A percentile compares a stretch with the other conserved stretches of the same genome.
These are phyloP conservation scores for Candidula unifasciata DNA, from an alignment of 2,888 invertebrate species.

Conservation along the genomic window DNA sequence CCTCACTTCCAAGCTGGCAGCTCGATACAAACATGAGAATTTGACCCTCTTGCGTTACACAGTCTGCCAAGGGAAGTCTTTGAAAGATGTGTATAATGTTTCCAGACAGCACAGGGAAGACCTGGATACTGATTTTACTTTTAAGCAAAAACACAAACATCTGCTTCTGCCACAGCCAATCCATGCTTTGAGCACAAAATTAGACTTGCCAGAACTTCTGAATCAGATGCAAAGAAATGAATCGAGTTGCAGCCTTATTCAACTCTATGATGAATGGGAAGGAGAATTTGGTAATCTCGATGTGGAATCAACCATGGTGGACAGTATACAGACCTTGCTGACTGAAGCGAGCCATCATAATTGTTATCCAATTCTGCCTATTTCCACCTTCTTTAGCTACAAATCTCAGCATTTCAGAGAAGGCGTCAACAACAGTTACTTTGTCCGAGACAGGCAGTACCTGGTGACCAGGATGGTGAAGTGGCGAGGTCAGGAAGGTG, in stretches of 20 bases:
- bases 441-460: slow-evolving; percentile 56
- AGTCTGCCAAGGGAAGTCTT: slow-evolving; percentile 52
- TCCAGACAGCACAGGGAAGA: slow-evolving; percentile 52
- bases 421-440: slow-evolving; percentile 54
- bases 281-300: slow-evolving; percentile 54
- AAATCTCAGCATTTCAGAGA: slow-evolving; percentile 54
- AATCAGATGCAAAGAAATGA: slow-evolving; percentile 46
- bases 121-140: slow-evolving; percentile 40
- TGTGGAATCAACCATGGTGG: slow-evolving; percentile 47
- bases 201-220: slow-evolving; percentile 41
- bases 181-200: slow-evolving; percentile 43
- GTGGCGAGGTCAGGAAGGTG: slow-evolving; percentile 57
- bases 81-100: slow-evolving; percentile 53
- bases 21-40: slow-evolving; percentile 32
- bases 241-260: slow-evolving; percentile 53
- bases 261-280: slow-evolving; percentile 57
- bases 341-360: slow-evolving; percentile 39
- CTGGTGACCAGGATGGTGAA: slow-evolving; percentile 56
- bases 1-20: slow-evolving; percentile 50
- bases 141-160: slow-evolving; percentile 49
- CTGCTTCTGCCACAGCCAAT: slow-evolving; percentile 53
- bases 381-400: slow-evolving; percentile 59
- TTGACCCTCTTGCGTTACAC: slow-evolving; percentile 54
- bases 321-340: slow-evolving; percentile 42
- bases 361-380: slow-evolving; percentile 55